These are phyloP conservation scores for Chymomyza caudatula DNA, from an alignment of 2,888 invertebrate genomes.

Conservation along the genomic window DNA sequence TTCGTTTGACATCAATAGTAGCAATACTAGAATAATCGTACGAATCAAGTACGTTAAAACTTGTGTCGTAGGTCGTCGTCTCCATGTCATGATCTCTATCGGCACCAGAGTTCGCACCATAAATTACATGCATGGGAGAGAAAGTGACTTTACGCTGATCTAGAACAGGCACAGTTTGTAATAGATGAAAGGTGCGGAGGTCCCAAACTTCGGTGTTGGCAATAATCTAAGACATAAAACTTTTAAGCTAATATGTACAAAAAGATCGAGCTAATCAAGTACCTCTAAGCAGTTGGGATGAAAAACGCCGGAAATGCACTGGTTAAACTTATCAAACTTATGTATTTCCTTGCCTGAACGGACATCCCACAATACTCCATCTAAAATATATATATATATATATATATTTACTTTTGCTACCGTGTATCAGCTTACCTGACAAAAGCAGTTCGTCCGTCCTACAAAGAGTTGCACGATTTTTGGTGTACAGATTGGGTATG, in stretches of 20 bases:
- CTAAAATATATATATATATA: constrained; percentile 74
- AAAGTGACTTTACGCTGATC: constrained; percentile 93
- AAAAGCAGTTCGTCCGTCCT: constrained; percentile 96
- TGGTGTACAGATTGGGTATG: constrained; percentile 94
- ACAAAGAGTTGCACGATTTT: constrained; percentile 96
- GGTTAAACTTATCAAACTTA: constrained; percentile 98
- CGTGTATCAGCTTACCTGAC: constrained; percentile 79
- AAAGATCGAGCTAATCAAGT: constrained; percentile 11
- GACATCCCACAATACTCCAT: constrained; percentile 97
- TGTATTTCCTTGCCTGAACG: constrained; percentile 92
- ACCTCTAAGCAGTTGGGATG: constrained; percentile 97
- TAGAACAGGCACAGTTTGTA: constrained; percentile 95
- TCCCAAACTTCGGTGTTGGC: constrained; percentile 99
- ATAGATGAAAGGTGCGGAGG: constrained; percentile 92
- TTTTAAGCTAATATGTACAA: neutral
- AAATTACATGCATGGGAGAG: constrained; percentile 91
- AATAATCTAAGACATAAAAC: constrained; percentile 82
- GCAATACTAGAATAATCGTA: constrained; percentile 96
- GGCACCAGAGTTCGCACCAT: constrained; percentile 89
- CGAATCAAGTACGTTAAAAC: constrained; percentile 96
- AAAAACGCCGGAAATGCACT: constrained; percentile 95
- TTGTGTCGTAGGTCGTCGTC: constrained; percentile 89
- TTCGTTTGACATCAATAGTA: constrained; percentile 94
- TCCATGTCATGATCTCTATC: constrained; percentile 84
- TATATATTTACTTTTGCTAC: neutral